These are phyloP conservation scores for Cryptocephalus primarius DNA, from an alignment of 2,888 invertebrate species.

Conservation along the genomic window DNA sequence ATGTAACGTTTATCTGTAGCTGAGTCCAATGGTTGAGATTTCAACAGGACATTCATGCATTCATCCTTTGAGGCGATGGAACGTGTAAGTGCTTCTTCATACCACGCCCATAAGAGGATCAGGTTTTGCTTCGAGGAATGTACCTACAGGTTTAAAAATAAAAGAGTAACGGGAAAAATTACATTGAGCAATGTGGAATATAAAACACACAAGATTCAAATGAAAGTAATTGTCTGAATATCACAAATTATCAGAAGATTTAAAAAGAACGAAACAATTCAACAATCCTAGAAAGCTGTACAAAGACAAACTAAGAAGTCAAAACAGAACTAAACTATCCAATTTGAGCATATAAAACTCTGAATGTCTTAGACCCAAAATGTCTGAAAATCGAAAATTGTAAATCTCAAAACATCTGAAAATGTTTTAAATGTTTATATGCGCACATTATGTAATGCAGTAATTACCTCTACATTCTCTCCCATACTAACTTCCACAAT, in stretches of 20 bases:
- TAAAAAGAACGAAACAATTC: too few species aligned
- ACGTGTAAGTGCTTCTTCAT: conserved; percentile 45
- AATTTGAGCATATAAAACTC: too few species aligned
- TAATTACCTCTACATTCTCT: conserved; percentile 47
- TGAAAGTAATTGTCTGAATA: too few species aligned
- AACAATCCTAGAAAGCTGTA: too few species aligned
- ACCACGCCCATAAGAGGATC: conserved; percentile 46
- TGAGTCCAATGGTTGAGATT: conserved; percentile 48
- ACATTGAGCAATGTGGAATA: background rate
- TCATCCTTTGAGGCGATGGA: conserved; percentile 33
- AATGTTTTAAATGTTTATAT: background rate
- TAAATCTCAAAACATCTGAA: too few species aligned
- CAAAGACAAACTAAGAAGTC: too few species aligned
- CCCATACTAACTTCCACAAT: conserved; percentile 48
- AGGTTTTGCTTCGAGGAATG: conserved; percentile 42
- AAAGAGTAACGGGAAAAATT: too few species aligned
- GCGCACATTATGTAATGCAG: background rate
- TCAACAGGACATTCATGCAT: conserved; percentile 25
- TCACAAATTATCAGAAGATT: too few species aligned
- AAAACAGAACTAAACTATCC: too few species aligned
- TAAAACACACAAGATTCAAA: too few species aligned
- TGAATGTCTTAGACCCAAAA: too few species aligned
- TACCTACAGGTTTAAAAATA: conserved; percentile 18
- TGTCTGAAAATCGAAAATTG: too few species aligned
- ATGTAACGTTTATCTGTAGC: conserved; percentile 55